Evolutionary conservation across 2,113 vertebrate genomes (phyloP).

Genomic region (Perccottus glenii): DNA sequence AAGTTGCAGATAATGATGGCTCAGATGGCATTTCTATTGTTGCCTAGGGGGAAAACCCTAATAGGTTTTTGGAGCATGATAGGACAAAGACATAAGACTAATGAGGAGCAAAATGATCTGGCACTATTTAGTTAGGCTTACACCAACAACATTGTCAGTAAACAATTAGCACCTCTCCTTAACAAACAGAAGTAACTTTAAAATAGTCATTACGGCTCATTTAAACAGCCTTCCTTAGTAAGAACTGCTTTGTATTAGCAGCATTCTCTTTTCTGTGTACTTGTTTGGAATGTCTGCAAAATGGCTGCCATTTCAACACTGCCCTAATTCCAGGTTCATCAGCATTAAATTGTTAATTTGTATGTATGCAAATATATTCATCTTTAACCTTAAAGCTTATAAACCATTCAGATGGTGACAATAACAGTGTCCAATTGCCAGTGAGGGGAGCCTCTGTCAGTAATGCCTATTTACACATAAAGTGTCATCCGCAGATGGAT

Average conservation of each 20-base stretch:
- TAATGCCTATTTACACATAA: conserved; percentile 41
- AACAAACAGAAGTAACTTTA: conserved; percentile 1
- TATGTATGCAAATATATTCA: conserved; percentile 41
- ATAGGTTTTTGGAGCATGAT: conserved; percentile 32
- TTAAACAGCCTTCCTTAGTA: conserved; percentile 12
- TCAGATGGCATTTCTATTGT: conserved; percentile 41
- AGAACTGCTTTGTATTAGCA: conserved; percentile 6
- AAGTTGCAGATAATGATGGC: conserved; percentile 30
- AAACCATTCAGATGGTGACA: conserved; percentile 44
- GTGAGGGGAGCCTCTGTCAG: conserved; percentile 12
- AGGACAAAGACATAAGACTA: conserved; percentile 53
- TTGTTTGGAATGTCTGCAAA: conserved; percentile 1
- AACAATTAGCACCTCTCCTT: conserved; percentile 5
- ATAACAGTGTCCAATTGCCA: conserved; percentile 36
- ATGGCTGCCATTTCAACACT: conserved; percentile 8
- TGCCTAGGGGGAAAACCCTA: conserved; percentile 32
- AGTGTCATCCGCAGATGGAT: conserved; percentile 54
- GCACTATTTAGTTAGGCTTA: conserved; percentile 28
- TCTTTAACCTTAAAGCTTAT: conserved; percentile 45
- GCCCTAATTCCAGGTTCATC: conserved; percentile 29
- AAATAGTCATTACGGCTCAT: conserved; percentile 22
- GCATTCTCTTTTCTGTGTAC: background rate
- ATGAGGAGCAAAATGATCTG: conserved; percentile 49
- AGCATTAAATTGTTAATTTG: conserved; percentile 49
- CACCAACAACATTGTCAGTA: conserved; percentile 3